These are phyloP conservation scores for Drosophila mimica DNA, from an alignment of 2,888 invertebrate genomes.

Conservation along the genomic window DNA sequence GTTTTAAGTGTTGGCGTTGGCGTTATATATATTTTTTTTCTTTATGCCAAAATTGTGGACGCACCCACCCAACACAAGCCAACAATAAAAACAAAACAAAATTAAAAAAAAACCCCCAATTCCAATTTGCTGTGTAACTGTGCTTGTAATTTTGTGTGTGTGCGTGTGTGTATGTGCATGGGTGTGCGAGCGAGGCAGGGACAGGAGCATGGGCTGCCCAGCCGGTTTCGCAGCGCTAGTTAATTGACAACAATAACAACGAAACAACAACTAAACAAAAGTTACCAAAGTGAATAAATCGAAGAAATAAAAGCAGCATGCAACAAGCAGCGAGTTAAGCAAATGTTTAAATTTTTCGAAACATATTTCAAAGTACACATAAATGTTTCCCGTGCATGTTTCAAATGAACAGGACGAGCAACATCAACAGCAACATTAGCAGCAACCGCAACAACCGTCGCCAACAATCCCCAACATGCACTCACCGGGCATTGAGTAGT, in stretches of 20 bases:
- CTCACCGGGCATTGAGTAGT: constrained; percentile 34
- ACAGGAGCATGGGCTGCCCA: constrained; percentile 61
- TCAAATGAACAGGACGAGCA: constrained; percentile 29
- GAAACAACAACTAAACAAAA: constrained; percentile 28
- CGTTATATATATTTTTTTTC: neutral
- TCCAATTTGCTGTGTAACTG: constrained; percentile 48
- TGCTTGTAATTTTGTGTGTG: constrained; percentile 20
- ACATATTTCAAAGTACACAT: constrained; percentile 7
- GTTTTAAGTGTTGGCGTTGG: constrained; percentile 39
- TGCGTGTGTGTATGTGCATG: constrained; percentile 6
- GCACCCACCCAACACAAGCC: constrained; percentile 72
- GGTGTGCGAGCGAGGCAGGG: constrained; percentile 38
- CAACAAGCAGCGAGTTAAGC: constrained; percentile 39
- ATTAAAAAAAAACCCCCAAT: constrained; percentile 45
- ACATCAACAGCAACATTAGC: constrained; percentile 13
- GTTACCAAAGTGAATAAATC: constrained; percentile 16
- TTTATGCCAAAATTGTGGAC: constrained; percentile 63
- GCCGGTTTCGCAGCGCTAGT: constrained; percentile 71
- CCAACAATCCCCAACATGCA: constrained; percentile 35
- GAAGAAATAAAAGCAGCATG: constrained; percentile 43
- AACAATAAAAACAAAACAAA: neutral
- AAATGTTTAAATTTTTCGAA: constrained; percentile 43
- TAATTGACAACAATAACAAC: constrained; percentile 68
- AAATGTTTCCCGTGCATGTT: constrained; percentile 28
- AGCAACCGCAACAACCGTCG: constrained; percentile 18